Evolutionary conservation across 2,797 vertebrate genomes (phyloP), one percentile per base, ranked within the genome.

Genomic region (Neoniphon sammara): DNA sequence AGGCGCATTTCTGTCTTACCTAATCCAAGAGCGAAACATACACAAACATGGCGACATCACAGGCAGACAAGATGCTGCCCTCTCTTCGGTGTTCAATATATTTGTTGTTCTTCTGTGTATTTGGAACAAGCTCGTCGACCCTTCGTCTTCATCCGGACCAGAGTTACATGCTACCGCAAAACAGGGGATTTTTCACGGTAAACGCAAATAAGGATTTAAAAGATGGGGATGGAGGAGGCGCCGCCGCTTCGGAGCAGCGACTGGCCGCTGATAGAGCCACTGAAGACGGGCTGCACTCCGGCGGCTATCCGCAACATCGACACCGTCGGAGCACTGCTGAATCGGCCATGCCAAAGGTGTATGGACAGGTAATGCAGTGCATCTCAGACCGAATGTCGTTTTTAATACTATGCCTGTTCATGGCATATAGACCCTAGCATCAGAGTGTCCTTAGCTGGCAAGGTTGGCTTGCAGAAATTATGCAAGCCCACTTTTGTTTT

Each of bases 271-370:
- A 74, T 1, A 70, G 87, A 47, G 82, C 70, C 46, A 69, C 85
- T 39, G 67, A 86, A 73, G 83, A 87, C 76, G 89, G 73, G 21
- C 76, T 58, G 81, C 61, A 77, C 85, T 88, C 77, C 65, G 82
- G 73, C 52, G 75, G 31, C 75, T 59, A 49, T 8, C 81, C 76
- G 85, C 91, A 50, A 76, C 90, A 85, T 70, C 94, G 95, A 77
- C 89, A 73, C 67, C 93, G 92, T 65, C 90, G 96, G 89, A 95
- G 95, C 90, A 75, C 88, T 7, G 91, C 85, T 23, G 94, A 92
- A 68, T 80, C 92, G 2, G 88, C 94, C 85, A 91, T 94, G 91
- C 93, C 96, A 47, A 93, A 94, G 94, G 96, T 98, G 93, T 97
- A 97, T 84, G 96, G 96, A 65, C 95, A 95, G 97, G 97, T 97